Conservation (phyloP, 2,113 vertebrate genomes). For the Brienomyrus longianalis region DNA sequence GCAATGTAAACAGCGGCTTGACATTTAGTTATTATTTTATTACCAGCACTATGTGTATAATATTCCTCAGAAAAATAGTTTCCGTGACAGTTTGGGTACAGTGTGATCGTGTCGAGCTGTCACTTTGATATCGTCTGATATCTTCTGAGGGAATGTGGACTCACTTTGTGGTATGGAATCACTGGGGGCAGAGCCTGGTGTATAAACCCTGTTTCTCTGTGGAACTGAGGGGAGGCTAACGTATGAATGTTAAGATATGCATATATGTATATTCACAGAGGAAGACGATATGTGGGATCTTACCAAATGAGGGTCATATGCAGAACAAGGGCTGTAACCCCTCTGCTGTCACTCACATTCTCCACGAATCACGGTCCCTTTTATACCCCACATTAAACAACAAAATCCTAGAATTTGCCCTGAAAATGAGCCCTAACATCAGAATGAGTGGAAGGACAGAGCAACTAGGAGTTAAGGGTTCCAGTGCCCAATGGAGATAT, state of each 20-base stretch:
- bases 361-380: background rate
- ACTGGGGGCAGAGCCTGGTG: background rate
- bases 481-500: background rate
- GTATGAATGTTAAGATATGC: background rate
- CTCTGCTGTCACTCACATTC: background rate
- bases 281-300: background rate
- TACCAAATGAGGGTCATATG: background rate
- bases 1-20: background rate
- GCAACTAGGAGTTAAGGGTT: background rate
- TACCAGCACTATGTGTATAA: background rate
- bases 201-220: background rate
- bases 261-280: background rate
- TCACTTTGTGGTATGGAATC: background rate
- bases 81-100: background rate
- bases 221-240: background rate
- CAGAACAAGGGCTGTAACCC: background rate
- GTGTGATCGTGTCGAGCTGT: background rate
- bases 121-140: background rate
- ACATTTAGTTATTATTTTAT: background rate
- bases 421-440: background rate
- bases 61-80: background rate
- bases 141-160: background rate
- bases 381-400: background rate
- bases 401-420: background rate
- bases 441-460: background rate